Conservation (phyloP, 2,888 invertebrate species). For the Caenorhabditis auriculariae region DNA sequence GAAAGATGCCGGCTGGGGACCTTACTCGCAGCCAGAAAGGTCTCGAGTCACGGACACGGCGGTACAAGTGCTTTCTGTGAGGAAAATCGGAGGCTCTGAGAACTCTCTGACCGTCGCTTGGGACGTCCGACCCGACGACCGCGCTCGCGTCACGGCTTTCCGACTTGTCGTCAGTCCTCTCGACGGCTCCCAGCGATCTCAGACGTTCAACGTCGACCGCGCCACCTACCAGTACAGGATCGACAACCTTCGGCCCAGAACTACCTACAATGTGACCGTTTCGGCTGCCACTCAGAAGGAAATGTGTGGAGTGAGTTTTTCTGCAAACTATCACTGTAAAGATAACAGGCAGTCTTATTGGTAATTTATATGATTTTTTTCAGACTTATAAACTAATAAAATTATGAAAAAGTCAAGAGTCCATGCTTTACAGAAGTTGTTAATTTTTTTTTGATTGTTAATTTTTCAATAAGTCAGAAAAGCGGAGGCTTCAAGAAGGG, state of each 20-base stretch:
- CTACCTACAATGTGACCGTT: slow-evolving; percentile 62
- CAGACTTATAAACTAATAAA: too few species aligned
- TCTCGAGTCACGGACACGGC: slow-evolving; percentile 47
- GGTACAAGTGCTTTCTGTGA: slow-evolving; percentile 52
- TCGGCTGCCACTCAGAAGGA: slow-evolving; percentile 47
- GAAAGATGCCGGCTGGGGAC: slow-evolving; percentile 39
- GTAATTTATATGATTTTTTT: background rate
- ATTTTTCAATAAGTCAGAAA: too few species aligned
- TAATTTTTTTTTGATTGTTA: too few species aligned
- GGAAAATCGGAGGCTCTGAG: slow-evolving; percentile 52
- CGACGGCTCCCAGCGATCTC: slow-evolving; percentile 50
- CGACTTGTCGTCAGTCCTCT: slow-evolving; percentile 53
- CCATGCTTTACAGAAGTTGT: too few species aligned
- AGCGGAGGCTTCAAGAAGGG: background rate
- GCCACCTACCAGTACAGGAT: slow-evolving; percentile 59
- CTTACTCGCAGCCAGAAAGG: slow-evolving; percentile 37
- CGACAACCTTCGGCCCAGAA: slow-evolving; percentile 59
- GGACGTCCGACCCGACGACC: slow-evolving; percentile 56
- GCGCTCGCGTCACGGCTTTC: slow-evolving; percentile 57
- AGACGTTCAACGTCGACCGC: slow-evolving; percentile 60
- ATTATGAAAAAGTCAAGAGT: background rate
- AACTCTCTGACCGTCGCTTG: slow-evolving; percentile 54
- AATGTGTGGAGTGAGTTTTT: slow-evolving; percentile 28
- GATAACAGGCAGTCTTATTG: too few species aligned
- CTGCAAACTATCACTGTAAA: too few species aligned